Percentiles rank a stretch among this genome's conserved stretches.
Evolutionary conservation across 2,888 invertebrate species (phyloP).

Genomic region (Odontomyia ornata): DNA sequence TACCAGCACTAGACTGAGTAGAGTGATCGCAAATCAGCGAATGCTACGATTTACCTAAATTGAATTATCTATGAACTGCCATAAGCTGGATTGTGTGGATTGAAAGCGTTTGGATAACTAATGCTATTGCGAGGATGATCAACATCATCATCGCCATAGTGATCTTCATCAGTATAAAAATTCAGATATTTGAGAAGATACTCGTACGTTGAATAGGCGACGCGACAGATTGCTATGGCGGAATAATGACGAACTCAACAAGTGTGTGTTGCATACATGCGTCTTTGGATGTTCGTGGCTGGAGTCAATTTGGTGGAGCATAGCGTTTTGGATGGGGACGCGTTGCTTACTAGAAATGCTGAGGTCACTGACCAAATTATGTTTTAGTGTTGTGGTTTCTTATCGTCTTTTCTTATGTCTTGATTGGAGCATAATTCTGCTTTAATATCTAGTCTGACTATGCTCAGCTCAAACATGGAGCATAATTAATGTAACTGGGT

Average conservation of each 20-base stretch:
- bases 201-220: background rate
- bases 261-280: conserved; percentile 18
- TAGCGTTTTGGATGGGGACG: background rate
- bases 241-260: conserved; percentile 8
- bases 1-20: too few relatives aligned
- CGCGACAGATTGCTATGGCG: background rate
- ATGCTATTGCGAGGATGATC: background rate
- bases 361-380: conserved; percentile 38
- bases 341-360: background rate
- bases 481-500: too few relatives aligned
- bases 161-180: conserved; percentile 30
- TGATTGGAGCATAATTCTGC: too few relatives aligned
- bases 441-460: too few relatives aligned
- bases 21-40: too few relatives aligned
- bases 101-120: too few relatives aligned
- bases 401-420: too few relatives aligned
- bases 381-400: background rate
- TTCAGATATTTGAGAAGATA: too few relatives aligned
- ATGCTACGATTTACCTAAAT: background rate
- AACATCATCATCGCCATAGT: background rate
- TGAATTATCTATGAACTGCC: background rate
- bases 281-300: background rate
- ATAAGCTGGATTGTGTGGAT: too few relatives aligned
- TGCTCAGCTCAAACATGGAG: too few relatives aligned
- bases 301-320: background rate